A percentile compares a stretch with the other conserved stretches of the same genome.
phyloP scores from a whole-genome alignment of 2,797 vertebrate genomes.

The Gephyroberyx darwinii region DNA sequence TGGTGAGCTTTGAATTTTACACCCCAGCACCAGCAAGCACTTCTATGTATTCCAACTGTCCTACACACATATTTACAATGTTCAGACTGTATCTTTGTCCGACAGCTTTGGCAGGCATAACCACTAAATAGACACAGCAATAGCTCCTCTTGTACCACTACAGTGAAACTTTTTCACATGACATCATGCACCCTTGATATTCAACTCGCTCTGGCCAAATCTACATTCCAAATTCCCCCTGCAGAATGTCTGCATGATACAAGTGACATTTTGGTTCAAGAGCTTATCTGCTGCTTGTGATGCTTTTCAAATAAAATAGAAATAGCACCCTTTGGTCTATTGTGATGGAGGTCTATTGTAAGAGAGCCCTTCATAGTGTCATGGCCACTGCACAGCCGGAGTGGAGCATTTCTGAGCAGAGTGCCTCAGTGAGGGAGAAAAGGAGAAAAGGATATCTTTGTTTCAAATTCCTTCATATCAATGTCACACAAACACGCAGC shows the following conservation, averaged over 20 bases:
- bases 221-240: constrained; percentile 18
- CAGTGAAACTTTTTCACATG: constrained; percentile 26
- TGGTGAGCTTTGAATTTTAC: not conserved
- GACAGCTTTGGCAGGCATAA: not conserved
- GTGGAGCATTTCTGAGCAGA: constrained; percentile 36
- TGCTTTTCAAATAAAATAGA: constrained; percentile 35
- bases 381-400: constrained; percentile 26
- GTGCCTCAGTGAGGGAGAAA: constrained; percentile 14
- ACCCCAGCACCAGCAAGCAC: not conserved
- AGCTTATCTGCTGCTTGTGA: constrained; percentile 34
- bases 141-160: not conserved
- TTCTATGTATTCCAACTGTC: not conserved
- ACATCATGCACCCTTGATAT: constrained; percentile 37
- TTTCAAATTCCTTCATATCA: constrained; percentile 68
- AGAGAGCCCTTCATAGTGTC: constrained; percentile 31
- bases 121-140: not conserved
- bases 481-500: constrained; percentile 61
- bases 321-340: constrained; percentile 50
- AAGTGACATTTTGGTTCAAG: constrained; percentile 39
- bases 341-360: constrained; percentile 47
- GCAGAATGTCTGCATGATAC: constrained; percentile 7
- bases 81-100: too few species aligned
- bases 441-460: constrained; percentile 62
- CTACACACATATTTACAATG: not conserved
- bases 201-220: constrained; percentile 26